Evolutionary conservation across 2,888 invertebrate genomes (phyloP).

Genomic region (Aspidiotus destructor): DNA sequence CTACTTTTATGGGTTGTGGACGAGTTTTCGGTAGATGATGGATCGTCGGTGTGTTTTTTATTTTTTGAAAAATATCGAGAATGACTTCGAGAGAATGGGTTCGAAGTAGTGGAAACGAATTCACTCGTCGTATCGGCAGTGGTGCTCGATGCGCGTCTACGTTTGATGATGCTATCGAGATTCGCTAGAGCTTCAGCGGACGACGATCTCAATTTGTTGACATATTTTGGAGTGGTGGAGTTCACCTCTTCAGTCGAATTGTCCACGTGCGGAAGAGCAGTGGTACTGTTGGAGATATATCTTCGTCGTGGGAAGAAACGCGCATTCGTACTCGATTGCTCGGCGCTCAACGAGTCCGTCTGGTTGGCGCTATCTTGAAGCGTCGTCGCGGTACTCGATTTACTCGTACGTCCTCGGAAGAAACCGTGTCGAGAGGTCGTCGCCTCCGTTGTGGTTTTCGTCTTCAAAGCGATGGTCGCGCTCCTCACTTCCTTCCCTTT

Average conservation of each 20-base stretch:
- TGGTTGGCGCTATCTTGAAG: neutral
- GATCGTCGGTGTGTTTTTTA: neutral
- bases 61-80: conserved; percentile 13
- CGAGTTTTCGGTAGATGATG: neutral
- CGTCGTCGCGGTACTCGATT: neutral
- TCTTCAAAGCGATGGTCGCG: neutral
- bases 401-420: neutral
- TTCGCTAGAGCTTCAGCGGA: neutral
- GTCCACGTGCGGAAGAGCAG: conserved; percentile 9
- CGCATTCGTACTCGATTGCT: neutral
- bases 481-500: neutral
- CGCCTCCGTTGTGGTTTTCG: neutral
- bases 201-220: conserved; percentile 19
- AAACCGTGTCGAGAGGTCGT: neutral
- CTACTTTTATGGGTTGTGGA: neutral
- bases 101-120: neutral
- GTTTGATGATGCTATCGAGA: neutral
- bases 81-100: neutral
- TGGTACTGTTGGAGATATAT: neutral
- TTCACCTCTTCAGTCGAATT: conserved; percentile 7
- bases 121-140: conserved; percentile 4
- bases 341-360: neutral
- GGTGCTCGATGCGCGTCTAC: conserved; percentile 15
- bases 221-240: neutral
- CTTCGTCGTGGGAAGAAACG: neutral